Conservation (phyloP, 1,140 invertebrate genomes). For the Aphaenogaster rudis region DNA sequence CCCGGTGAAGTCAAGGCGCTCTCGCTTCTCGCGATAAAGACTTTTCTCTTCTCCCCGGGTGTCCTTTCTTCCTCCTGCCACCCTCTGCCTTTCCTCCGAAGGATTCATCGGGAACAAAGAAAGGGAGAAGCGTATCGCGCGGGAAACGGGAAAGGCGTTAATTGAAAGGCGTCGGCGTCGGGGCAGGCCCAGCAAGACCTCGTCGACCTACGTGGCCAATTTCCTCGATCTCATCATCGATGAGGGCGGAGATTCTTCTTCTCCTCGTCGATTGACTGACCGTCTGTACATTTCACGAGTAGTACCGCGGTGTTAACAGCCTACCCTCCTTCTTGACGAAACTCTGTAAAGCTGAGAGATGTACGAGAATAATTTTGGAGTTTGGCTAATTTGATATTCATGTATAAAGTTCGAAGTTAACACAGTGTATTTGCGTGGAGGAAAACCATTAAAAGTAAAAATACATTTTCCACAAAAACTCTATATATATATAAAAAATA, state of each 20-base stretch:
- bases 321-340: not conserved
- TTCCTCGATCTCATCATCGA: conserved; percentile 57
- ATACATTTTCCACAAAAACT: not conserved
- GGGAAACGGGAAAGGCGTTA: conserved; percentile 79
- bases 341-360: not conserved
- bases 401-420: not conserved
- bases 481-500: not conserved
- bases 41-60: conserved; percentile 69
- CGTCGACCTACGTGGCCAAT: conserved; percentile 61
- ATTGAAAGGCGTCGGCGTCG: conserved; percentile 78
- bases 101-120: conserved; percentile 74
- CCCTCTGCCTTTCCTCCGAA: not conserved
- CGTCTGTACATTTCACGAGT: not conserved
- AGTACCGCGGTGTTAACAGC: not conserved
- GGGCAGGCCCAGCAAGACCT: conserved; percentile 73
- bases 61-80: conserved; percentile 17
- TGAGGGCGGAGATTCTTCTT: conserved; percentile 37
- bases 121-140: conserved; percentile 71
- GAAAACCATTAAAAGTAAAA: not conserved
- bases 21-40: conserved; percentile 78
- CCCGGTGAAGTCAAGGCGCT: conserved; percentile 66
- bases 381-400: not conserved
- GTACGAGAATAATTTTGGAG: not conserved
- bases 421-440: not conserved
- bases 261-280: not conserved